phyloP scores from a whole-genome alignment of 2,113 vertebrate genomes.

The Lophius piscatorius region DNA sequence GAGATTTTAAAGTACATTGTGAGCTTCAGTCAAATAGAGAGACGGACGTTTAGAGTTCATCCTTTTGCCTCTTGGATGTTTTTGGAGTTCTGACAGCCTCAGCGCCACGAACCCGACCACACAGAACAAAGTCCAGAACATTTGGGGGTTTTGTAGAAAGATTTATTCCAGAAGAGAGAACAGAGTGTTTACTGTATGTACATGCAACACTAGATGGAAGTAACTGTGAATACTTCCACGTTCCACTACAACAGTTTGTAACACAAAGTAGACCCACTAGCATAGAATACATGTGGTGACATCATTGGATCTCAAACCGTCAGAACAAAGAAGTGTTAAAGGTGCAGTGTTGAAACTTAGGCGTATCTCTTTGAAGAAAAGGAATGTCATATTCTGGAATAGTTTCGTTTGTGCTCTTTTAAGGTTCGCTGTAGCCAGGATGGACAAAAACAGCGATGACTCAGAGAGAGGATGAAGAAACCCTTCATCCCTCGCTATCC shows the following conservation, averaged over 20 bases:
- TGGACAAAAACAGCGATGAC: too few species aligned
- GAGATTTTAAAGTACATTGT: too few species aligned
- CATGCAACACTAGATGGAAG: constrained; percentile 97
- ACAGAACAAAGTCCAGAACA: neutral
- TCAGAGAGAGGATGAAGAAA: too few species aligned
- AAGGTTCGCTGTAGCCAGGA: too few species aligned
- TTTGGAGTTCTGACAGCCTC: too few species aligned
- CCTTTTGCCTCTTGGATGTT: neutral
- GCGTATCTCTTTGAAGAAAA: too few species aligned
- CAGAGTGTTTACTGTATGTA: constrained; percentile 89
- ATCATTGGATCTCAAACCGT: constrained; percentile 80
- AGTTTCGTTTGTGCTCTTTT: too few species aligned
- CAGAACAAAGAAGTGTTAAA: constrained; percentile 77
- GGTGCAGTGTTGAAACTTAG: constrained; percentile 28
- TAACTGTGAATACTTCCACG: constrained; percentile 87
- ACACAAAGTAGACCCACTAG: constrained; percentile 74
- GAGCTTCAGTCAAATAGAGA: too few species aligned
- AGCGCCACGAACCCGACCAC: too few species aligned
- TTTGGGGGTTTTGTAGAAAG: constrained; percentile 85
- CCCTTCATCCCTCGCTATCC: too few species aligned
- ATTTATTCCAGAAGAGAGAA: constrained; percentile 90
- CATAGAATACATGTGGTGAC: constrained; percentile 87
- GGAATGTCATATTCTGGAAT: too few species aligned
- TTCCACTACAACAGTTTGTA: constrained; percentile 84
- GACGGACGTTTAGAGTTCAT: neutral